A percentile compares a stretch with the other conserved stretches of the same genome.
Evolutionary conservation across 2,888 invertebrate genomes (phyloP).

Genomic region (Geotrupes spiniger): DNA sequence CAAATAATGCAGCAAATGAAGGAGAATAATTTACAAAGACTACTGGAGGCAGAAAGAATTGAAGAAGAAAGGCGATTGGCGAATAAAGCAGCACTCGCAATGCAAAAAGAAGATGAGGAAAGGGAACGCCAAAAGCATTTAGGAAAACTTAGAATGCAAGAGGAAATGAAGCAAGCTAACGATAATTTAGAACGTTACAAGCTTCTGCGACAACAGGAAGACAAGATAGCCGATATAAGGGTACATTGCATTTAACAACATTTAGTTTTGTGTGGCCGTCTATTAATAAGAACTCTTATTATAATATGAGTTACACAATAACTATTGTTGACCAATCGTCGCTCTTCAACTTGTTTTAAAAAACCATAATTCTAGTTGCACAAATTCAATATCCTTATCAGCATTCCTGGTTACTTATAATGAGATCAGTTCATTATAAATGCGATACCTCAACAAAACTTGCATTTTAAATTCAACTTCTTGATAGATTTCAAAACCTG

Average conservation of each 20-base stretch:
- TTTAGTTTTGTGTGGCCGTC: neutral
- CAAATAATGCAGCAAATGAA: slow-evolving; percentile 52
- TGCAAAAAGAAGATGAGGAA: slow-evolving; percentile 63
- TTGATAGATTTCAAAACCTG: too few species aligned
- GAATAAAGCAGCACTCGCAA: slow-evolving; percentile 61
- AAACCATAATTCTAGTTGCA: too few species aligned
- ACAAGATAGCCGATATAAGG: slow-evolving; percentile 61
- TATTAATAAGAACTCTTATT: too few species aligned
- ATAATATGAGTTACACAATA: too few species aligned
- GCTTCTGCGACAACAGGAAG: slow-evolving; percentile 63
- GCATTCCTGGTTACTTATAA: too few species aligned
- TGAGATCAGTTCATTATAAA: too few species aligned
- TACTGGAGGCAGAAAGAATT: slow-evolving; percentile 64
- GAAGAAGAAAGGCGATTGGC: slow-evolving; percentile 65
- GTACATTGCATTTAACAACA: slow-evolving; percentile 36
- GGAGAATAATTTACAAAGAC: slow-evolving; percentile 53
- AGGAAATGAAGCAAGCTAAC: slow-evolving; percentile 61
- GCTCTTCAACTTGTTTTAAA: too few species aligned
- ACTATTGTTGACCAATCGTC: too few species aligned
- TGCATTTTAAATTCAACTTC: too few species aligned
- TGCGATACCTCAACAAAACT: too few species aligned
- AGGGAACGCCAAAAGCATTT: slow-evolving; percentile 57
- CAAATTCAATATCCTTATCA: too few species aligned
- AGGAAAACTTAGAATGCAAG: slow-evolving; percentile 56
- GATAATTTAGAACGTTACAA: slow-evolving; percentile 61